Evolutionary conservation across 2,888 invertebrate species (phyloP), one percentile per base, ranked within the genome.

Genomic region (Amphipoea lucens): DNA sequence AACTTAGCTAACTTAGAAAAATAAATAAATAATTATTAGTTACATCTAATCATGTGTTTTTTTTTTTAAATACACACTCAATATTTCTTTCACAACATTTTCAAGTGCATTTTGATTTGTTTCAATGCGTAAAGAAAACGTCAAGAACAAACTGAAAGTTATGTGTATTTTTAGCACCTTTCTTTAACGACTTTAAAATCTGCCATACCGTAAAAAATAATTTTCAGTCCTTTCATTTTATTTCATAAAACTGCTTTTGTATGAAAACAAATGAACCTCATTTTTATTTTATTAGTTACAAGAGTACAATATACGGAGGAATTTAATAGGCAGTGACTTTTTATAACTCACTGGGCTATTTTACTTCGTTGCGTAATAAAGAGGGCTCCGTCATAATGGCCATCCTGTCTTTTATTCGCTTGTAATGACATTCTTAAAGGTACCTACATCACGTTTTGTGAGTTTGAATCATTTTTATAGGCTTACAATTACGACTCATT

Each of bases 321-420:
- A 85, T 88, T 89, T 83, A 90, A 90, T 90, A 82, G 89, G 89
- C 80, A 77, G 78, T 70, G 82, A 81, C 78, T 83, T 89, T 88
- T 88, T 90, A 90, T 90, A 83, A 83, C 87, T 69, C 42, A 57
- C 81, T 81, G 80, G 79, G 81, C 81, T 83, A 85, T 85, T 90
- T 89, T 76, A 85, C 74, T 76, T 81, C 76, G 74, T 85, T 76
- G 77, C 79, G 87, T 87, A 87, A 87, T 88, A 88, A 88, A 88
- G 88, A 85, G 81, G 80, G 83, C 78, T 82, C 78, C 78, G 73
- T 85, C 71, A 87, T 88, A 87, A 88, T 85, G 78, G 78, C 76
- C 79, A 82, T 90, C 81, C 90, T 90, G 89, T 69, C 87, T 80
- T 86, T 90, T 89, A 85, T 90, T 89, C 78, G 79, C 79, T 79